phyloP scores from a whole-genome alignment of 2,113 vertebrate genomes.

The Meriones unguiculatus region DNA sequence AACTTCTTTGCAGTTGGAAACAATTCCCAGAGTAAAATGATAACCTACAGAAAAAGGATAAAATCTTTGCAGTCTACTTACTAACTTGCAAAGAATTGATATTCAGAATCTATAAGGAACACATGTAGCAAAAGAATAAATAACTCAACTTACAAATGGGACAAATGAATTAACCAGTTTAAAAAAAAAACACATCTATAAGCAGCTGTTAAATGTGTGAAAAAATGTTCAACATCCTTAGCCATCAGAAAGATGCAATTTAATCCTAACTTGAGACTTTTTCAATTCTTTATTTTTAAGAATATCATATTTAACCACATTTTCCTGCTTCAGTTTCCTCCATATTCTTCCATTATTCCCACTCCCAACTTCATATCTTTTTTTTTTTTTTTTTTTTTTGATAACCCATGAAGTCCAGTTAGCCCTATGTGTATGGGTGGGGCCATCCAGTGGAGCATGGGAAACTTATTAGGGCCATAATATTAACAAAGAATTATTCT shows the following conservation, averaged over 20 bases:
- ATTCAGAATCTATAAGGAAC: neutral
- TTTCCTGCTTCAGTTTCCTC: neutral
- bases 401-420: neutral
- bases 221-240: too few species aligned
- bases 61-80: neutral
- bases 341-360: neutral
- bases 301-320: neutral
- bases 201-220: neutral
- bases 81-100: neutral
- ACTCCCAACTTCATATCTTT: neutral
- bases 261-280: neutral
- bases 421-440: neutral
- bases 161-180: neutral
- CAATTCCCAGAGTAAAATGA: neutral
- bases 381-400: neutral
- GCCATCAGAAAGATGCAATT: neutral
- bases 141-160: neutral
- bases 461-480: neutral
- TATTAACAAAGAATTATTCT: neutral
- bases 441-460: neutral
- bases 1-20: accelerated
- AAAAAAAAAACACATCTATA: neutral
- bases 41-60: neutral
- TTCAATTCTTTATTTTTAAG: neutral
- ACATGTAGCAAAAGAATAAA: neutral